Conservation (phyloP, 1,140 invertebrate species). For the Trichonephila inaurata region DNA sequence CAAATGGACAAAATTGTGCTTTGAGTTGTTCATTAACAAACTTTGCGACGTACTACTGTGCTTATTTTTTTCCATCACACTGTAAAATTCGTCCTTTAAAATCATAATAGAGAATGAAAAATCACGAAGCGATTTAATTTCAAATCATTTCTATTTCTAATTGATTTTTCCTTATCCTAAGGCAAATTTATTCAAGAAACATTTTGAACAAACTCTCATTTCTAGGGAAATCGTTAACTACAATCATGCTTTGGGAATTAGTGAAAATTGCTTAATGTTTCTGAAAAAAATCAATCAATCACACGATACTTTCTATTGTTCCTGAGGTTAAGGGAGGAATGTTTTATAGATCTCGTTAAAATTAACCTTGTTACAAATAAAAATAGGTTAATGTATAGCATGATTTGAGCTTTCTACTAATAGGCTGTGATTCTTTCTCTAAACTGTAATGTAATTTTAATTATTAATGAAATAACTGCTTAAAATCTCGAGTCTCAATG, state of each 20-base stretch:
- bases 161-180: neutral
- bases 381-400: constrained; percentile 24
- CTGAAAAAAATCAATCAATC: neutral
- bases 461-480: no score
- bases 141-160: neutral
- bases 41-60: no score
- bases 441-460: neutral
- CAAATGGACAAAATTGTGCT: no score
- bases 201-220: neutral
- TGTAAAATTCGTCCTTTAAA: no score
- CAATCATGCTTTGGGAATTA: neutral
- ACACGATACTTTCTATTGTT: neutral
- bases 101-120: no score
- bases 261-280: neutral
- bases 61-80: no score
- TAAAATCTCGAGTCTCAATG: no score
- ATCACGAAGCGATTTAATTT: neutral
- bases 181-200: neutral
- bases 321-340: neutral
- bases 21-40: no score
- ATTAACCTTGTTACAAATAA: neutral
- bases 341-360: neutral
- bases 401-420: neutral
- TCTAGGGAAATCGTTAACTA: neutral
- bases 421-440: neutral